Evolutionary conservation across 1,140 invertebrate species (phyloP), one percentile per base, ranked within the genome.

Genomic region (Ladona fulva): DNA sequence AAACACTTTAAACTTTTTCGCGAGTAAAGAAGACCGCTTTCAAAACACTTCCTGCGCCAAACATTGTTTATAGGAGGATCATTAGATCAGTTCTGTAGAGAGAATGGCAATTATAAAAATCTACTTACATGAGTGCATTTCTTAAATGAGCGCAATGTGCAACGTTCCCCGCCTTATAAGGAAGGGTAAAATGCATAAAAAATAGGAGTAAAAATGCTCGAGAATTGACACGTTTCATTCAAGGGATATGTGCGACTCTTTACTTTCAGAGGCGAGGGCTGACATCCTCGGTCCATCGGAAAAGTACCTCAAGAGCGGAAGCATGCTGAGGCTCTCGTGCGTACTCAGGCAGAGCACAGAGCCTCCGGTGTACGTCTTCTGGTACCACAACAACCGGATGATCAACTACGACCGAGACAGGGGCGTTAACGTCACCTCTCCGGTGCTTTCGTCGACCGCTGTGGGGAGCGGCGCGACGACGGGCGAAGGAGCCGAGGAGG

Each of bases 371-470:
- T 96, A 92, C 83, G 90, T 96, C 52, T 95, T 95, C 87, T 96
- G 94, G 95, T 96, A 95, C 85, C 94, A 95, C 85, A 93, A 95
- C 83, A 92, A 92, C 81, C 88, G 93, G 78, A 95, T 95, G 93
- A 94, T 95, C 83, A 95, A 95, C 85, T 95, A 95, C 84, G 94
- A 95, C 85, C 87, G 90, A 77, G 92, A 93, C 87, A 89, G 92
- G 77, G 93, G 93, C 44, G 91, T 94, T 80, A 95, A 94, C 82
- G 94, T 94, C 19, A 94, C 91, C 74, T 66, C 52, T 16, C 52
- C 52, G 5, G 16, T 66, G 52, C 29, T 37, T 1, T 37, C 29
- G 1, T 37, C 29, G 29, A 37, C 29, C 29, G 29, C 29, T 5
- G 29, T 1, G 29, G 29, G 29, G 3, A 37, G 29, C 29, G 29